phyloP scores from a whole-genome alignment of 2,113 vertebrate species.

The Accipiter virgatus region DNA sequence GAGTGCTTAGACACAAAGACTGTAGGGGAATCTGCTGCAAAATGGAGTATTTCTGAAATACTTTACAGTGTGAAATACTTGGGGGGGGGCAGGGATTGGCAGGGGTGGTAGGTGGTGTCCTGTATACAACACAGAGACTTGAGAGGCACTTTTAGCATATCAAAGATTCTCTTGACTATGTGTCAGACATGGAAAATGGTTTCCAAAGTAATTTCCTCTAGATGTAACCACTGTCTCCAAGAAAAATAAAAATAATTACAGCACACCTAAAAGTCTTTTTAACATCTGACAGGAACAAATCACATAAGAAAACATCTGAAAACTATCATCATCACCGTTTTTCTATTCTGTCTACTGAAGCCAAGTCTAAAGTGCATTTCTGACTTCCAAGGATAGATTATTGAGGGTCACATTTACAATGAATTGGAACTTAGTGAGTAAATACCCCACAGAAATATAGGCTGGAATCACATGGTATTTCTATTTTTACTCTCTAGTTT shows the following conservation, averaged over 20 bases:
- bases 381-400: background rate
- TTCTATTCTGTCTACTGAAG: background rate
- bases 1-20: background rate
- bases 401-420: background rate
- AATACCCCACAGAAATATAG: background rate
- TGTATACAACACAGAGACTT: background rate
- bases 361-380: background rate
- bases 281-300: background rate
- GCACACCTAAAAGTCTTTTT: background rate
- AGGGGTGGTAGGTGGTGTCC: background rate
- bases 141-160: background rate
- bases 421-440: background rate
- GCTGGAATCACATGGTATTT: background rate
- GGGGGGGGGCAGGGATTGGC: too few relatives aligned
- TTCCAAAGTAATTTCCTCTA: conserved; percentile 14
- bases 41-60: background rate
- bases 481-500: background rate
- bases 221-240: background rate
- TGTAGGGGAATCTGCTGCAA: background rate
- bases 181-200: background rate
- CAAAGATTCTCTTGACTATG: background rate
- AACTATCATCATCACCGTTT: background rate
- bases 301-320: background rate
- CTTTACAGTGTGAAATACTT: background rate
- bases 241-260: background rate